Percentiles rank a stretch among this genome's conserved stretches.
phyloP scores from a whole-genome alignment of 2,113 vertebrate species.

The Osmerus eperlanus region DNA sequence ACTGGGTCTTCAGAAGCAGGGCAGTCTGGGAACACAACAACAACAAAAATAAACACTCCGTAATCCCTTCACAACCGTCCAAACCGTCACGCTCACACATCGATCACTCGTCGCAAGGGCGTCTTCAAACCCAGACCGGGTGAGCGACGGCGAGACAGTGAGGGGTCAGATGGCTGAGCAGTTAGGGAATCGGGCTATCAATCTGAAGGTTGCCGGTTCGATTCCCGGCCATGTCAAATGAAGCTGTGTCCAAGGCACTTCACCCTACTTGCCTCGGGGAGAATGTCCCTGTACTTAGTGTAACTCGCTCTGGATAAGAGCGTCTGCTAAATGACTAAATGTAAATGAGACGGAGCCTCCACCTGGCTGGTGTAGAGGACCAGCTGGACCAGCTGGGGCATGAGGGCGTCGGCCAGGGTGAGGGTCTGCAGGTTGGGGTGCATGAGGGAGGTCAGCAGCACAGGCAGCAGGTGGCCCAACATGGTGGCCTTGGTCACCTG shows the following conservation, averaged over 20 bases:
- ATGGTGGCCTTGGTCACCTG: constrained; percentile 97
- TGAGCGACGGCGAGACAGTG: no score
- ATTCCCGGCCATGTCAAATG: no score
- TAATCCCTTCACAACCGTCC: not conserved
- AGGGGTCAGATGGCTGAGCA: no score
- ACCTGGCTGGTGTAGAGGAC: constrained; percentile 99
- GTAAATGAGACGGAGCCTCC: not conserved
- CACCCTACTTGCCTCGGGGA: no score
- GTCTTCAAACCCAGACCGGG: constrained; percentile 1
- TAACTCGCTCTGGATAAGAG: no score
- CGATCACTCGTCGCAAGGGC: not conserved
- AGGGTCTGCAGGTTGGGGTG: constrained; percentile 95
- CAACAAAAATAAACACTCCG: not conserved
- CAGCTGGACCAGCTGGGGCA: constrained; percentile 96
- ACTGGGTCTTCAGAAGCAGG: constrained; percentile 92
- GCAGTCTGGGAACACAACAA: constrained; percentile 81
- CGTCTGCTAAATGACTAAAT: no score
- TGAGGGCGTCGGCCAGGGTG: constrained; percentile 91
- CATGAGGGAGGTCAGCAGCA: constrained; percentile 94
- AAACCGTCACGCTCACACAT: not conserved
- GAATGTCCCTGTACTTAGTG: no score
- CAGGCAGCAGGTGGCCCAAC: constrained; percentile 93
- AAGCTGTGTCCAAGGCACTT: no score
- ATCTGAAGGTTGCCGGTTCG: no score
- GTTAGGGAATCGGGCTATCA: no score